Percentiles rank a stretch among this genome's conserved stretches.
These are phyloP conservation scores for Anguilla anguilla DNA, from an alignment of 2,797 vertebrate species.

Conservation along the genomic window DNA sequence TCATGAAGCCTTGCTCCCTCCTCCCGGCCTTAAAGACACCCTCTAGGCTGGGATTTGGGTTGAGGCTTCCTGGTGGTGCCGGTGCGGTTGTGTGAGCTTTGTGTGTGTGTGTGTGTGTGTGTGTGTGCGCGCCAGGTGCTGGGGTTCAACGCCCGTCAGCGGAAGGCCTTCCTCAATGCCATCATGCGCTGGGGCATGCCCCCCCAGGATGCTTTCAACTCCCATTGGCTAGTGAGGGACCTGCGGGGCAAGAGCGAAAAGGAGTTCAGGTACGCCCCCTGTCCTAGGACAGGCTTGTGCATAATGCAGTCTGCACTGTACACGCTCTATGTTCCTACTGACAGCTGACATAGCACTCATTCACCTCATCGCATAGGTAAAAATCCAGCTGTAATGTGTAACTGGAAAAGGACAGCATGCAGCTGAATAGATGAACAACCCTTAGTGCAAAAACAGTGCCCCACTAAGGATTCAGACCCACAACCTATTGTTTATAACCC, in stretches of 20 bases:
- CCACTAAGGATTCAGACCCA: not conserved
- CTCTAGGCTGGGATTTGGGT: not conserved
- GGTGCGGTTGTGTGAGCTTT: not conserved
- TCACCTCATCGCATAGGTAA: too few species aligned
- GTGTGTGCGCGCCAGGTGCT: conserved; percentile 78
- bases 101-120: not conserved
- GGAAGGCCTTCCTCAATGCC: conserved; percentile 96
- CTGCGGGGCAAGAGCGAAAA: conserved; percentile 96
- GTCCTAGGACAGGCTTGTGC: not conserved
- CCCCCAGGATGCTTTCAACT: conserved; percentile 97
- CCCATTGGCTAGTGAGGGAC: conserved; percentile 96
- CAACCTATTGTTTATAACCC: not conserved
- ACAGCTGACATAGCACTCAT: too few species aligned
- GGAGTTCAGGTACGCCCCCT: conserved; percentile 85
- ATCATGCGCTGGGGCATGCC: conserved; percentile 99
- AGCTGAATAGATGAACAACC: too few species aligned
- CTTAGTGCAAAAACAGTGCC: not conserved
- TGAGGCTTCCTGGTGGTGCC: not conserved
- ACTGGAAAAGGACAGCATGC: too few species aligned
- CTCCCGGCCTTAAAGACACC: not conserved
- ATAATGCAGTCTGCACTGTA: not conserved
- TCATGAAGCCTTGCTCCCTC: too few species aligned
- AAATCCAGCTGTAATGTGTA: too few species aligned
- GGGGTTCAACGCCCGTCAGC: conserved; percentile 94
- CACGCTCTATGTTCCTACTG: too few species aligned